Percentiles rank a stretch among this genome's conserved stretches.
Conservation (phyloP, 2,888 invertebrate genomes). For the Philhelius pedissequus region DNA sequence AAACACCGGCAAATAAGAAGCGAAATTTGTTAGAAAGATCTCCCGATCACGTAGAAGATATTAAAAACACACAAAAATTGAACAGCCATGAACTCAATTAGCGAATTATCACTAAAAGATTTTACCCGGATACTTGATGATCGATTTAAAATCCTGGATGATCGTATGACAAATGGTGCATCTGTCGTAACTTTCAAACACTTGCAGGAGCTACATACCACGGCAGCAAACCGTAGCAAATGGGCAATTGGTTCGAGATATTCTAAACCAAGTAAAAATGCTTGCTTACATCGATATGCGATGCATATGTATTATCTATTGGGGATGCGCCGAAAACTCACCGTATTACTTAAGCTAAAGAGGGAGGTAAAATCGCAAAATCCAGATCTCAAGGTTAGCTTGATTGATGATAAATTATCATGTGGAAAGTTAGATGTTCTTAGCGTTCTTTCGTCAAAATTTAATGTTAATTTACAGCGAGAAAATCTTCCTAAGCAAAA, state of each 20-base stretch:
- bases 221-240: not conserved
- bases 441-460: not conserved
- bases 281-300: too few relatives aligned
- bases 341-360: not conserved
- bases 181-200: not conserved
- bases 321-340: too few relatives aligned
- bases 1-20: not conserved
- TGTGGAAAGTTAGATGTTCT: not conserved
- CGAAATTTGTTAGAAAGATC: not conserved
- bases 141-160: too few relatives aligned
- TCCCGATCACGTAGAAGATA: not conserved
- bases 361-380: not conserved
- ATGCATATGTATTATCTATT: too few relatives aligned
- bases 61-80: too few relatives aligned
- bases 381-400: not conserved
- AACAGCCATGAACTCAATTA: too few relatives aligned
- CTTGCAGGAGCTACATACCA: not conserved
- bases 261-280: too few relatives aligned
- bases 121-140: too few relatives aligned
- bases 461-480: too few relatives aligned
- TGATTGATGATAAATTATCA: not conserved
- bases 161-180: too few relatives aligned
- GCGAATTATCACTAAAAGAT: too few relatives aligned
- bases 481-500: too few relatives aligned
- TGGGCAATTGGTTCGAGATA: not conserved